A percentile compares a stretch with the other conserved stretches of the same genome.
These are phyloP conservation scores for Monodelphis domestica DNA, from an alignment of 2,797 vertebrate genomes.

Conservation along the genomic window DNA sequence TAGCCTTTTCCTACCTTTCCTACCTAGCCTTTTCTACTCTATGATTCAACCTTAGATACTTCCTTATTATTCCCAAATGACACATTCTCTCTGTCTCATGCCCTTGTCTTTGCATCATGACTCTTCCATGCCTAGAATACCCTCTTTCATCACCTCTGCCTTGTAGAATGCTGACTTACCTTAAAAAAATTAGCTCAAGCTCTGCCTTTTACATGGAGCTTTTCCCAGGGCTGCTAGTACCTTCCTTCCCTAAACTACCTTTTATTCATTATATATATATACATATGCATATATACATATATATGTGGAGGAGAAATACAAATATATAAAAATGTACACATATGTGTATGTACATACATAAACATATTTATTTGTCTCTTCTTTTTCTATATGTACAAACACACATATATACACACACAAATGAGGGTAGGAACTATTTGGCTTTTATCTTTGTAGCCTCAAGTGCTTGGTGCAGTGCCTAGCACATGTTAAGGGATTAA, in stretches of 20 bases:
- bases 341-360: not conserved
- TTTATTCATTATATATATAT: not conserved
- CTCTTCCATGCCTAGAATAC: not conserved
- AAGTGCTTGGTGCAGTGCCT: not conserved
- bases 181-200: not conserved
- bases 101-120: not conserved
- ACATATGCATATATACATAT: not conserved
- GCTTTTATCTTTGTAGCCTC: not conserved
- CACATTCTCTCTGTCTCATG: not conserved
- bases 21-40: not conserved
- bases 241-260: not conserved
- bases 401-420: not conserved
- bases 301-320: too few relatives aligned
- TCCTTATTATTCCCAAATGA: not conserved
- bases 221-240: not conserved
- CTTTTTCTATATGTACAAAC: too few relatives aligned
- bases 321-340: too few relatives aligned
- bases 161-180: not conserved
- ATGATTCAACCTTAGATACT: not conserved
- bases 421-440: not conserved
- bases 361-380: too few relatives aligned
- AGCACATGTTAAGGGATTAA: not conserved
- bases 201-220: not conserved
- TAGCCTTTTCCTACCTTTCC: not conserved
- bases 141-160: not conserved